A percentile compares a stretch with the other conserved stretches of the same genome.
Evolutionary conservation across 2,888 invertebrate genomes (phyloP).

Genomic region (Melinopterus prodromus): DNA sequence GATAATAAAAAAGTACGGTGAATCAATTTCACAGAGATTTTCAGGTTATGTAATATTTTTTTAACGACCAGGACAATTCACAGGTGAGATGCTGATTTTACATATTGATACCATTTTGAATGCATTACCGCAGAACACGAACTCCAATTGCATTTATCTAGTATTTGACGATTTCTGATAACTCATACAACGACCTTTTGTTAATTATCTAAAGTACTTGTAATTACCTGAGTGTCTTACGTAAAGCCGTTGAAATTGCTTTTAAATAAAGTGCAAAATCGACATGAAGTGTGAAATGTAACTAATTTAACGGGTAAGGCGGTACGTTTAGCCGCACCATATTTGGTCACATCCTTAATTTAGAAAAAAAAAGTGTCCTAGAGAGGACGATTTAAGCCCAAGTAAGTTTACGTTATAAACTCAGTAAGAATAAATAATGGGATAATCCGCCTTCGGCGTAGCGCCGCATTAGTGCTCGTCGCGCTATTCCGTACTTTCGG

Average conservation of each 20-base stretch:
- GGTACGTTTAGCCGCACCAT: background rate
- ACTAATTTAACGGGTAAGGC: background rate
- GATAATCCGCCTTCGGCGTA: no score
- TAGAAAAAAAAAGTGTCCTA: background rate
- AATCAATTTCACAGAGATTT: background rate
- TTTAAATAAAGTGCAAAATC: constrained; percentile 4
- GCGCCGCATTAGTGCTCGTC: no score
- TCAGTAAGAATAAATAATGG: background rate
- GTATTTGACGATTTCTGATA: background rate
- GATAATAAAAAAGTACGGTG: background rate
- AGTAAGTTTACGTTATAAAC: background rate
- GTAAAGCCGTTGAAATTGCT: background rate
- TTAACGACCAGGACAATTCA: no score
- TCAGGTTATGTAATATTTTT: background rate
- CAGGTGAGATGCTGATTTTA: no score
- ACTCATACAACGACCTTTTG: background rate
- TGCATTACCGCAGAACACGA: background rate
- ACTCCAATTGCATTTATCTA: background rate
- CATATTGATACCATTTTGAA: no score
- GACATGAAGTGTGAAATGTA: background rate
- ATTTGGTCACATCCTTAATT: background rate
- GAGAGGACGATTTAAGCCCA: background rate
- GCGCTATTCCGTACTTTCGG: no score
- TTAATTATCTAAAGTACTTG: background rate
- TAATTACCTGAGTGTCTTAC: background rate